Base-by-base conservation (phyloP, 2,113 vertebrate genomes). In the Rhea pennata region DNA sequence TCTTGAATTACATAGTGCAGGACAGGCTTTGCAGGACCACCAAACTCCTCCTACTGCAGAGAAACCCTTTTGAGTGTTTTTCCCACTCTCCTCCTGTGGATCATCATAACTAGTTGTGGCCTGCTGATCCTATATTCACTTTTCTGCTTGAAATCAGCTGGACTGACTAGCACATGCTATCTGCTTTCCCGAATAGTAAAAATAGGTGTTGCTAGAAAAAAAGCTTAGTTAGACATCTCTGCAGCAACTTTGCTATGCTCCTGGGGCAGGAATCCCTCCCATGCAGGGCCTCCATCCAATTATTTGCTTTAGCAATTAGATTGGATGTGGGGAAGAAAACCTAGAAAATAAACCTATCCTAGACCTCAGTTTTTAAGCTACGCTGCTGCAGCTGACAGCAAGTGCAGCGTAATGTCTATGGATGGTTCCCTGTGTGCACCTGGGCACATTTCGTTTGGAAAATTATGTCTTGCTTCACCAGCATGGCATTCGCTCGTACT, bases 261-360 rank as follows among this genome's bases (percentile, higher is more conserved):
- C 12, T 5, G 13, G 36, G 20, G 21, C 29, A 84, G 48, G 20
- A 39, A 5, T 26, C 11, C 19, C 19, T 62, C 75, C 23, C 61
- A 42, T 0, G 0, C 6, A 8, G 7, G 3, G 62, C 17, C 40
- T 76, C 29, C 15, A 21, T 11, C 77, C 27, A 22, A 23, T 44
- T 16, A 53, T 16, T 23, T n/a, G 12, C 29, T 36, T 29, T 76
- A 7, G 48, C 65, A 3, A 79, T 75, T 58, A 72, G 6, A 78
- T 71, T 15, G 17, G 31, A 36, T 27, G 23, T 48, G 15, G 23
- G 36, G 50, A 15, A 71, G 59, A 69, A 94, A 12, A 44, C 5
- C 8, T 36, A 62, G 69, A 53, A 80, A 71, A 80, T 9, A 69
- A 69, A 53, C 2, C 0, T 0, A 50, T 2, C 7, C 17, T 29